These are phyloP conservation scores for Cichladusa arquata DNA, from an alignment of 2,113 vertebrate species.

Conservation along the genomic window DNA sequence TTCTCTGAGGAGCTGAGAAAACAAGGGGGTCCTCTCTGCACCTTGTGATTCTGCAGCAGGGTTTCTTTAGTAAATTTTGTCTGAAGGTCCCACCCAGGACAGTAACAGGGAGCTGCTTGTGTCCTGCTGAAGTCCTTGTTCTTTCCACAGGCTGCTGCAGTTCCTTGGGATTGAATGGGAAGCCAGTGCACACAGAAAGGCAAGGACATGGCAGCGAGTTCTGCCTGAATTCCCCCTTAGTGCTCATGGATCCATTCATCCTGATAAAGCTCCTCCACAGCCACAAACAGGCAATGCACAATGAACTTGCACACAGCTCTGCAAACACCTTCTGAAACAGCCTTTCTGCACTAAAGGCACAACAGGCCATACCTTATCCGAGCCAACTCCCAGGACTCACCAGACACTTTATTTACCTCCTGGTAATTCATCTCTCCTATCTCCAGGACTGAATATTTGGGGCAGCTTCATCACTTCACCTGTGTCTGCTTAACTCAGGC, in stretches of 20 bases:
- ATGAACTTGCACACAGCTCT: not conserved
- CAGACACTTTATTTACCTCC: not conserved
- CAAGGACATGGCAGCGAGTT: accelerated
- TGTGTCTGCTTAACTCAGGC: not conserved
- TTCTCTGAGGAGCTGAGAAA: not conserved
- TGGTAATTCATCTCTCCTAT: not conserved
- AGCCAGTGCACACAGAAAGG: not conserved
- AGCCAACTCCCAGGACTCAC: not conserved
- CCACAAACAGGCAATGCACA: not conserved
- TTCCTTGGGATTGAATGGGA: not conserved
- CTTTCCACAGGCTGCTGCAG: not conserved
- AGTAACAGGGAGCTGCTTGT: not conserved
- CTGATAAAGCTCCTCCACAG: not conserved
- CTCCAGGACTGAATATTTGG: not conserved
- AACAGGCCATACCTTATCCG: not conserved
- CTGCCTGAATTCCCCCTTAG: not conserved
- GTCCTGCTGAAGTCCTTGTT: not conserved
- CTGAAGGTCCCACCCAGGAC: not conserved
- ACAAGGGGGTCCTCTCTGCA: not conserved
- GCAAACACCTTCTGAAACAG: not conserved
- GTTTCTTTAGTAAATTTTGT: not conserved
- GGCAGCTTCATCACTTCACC: not conserved
- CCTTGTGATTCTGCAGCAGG: not conserved
- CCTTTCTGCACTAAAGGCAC: not conserved
- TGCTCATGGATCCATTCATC: not conserved